A percentile compares a stretch with the other conserved stretches of the same genome.
These are phyloP conservation scores for Varanus salvator DNA, from an alignment of 2,113 vertebrate genomes.

Conservation along the genomic window DNA sequence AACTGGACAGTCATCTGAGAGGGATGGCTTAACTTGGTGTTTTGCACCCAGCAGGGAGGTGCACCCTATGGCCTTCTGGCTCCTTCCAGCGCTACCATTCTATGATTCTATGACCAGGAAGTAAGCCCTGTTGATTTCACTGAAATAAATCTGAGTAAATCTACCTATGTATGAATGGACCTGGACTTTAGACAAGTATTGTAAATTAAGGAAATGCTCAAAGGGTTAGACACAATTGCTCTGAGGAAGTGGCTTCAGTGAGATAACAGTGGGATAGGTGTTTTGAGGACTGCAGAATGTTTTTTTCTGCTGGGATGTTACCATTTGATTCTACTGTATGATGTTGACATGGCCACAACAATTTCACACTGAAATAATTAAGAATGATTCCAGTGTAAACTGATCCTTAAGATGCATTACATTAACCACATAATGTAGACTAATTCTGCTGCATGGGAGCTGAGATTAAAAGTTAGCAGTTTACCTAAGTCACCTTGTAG, in stretches of 20 bases:
- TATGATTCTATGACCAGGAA: too few species aligned
- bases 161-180: too few species aligned
- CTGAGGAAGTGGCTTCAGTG: neutral
- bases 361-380: neutral
- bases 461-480: neutral
- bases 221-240: neutral
- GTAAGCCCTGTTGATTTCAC: too few species aligned
- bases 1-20: too few species aligned
- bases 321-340: neutral
- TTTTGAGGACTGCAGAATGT: neutral
- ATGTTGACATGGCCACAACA: neutral
- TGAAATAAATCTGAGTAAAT: too few species aligned
- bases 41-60: too few species aligned
- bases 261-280: neutral
- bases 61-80: too few species aligned
- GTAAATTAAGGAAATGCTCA: neutral
- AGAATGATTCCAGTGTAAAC: neutral
- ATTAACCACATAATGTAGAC: neutral
- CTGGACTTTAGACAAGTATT: too few species aligned
- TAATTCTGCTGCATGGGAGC: neutral
- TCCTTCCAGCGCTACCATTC: too few species aligned
- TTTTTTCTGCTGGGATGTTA: neutral
- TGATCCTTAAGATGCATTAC: neutral
- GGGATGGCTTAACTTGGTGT: too few species aligned
- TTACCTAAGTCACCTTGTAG: neutral